These are phyloP conservation scores for Coregonus ussuriensis DNA, from an alignment of 2,797 vertebrate genomes.

Conservation along the genomic window DNA sequence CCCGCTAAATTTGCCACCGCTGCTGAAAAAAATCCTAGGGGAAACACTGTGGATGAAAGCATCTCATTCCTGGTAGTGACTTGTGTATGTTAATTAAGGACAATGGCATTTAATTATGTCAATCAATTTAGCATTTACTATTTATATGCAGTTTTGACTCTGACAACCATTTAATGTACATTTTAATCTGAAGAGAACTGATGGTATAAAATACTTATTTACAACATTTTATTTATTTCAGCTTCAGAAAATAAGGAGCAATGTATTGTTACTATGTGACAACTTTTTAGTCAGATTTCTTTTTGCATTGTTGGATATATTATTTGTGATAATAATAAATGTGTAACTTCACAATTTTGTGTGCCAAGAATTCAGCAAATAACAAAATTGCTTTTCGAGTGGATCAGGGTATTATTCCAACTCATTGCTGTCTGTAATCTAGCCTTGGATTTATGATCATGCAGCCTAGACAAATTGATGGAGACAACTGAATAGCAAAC, in stretches of 20 bases:
- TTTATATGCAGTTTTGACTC: constrained; percentile 1
- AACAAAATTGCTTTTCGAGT: neutral
- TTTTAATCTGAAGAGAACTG: neutral
- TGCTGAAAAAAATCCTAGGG: too few species aligned
- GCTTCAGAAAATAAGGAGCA: neutral
- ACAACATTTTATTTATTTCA: neutral
- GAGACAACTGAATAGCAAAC: neutral
- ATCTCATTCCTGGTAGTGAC: neutral
- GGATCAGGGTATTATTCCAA: too few species aligned
- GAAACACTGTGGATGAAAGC: neutral
- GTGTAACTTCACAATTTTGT: constrained; percentile 5
- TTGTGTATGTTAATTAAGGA: neutral
- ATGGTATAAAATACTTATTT: too few species aligned
- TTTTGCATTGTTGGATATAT: constrained; percentile 19
- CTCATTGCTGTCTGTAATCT: neutral
- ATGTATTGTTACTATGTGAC: constrained; percentile 1
- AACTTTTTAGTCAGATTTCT: neutral
- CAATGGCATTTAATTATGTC: constrained; percentile 7
- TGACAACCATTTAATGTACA: neutral
- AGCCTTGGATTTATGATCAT: neutral
- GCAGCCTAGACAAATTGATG: neutral
- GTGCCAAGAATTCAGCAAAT: neutral
- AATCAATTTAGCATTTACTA: neutral
- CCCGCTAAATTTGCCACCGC: too few species aligned
- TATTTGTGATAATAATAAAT: neutral